These are phyloP conservation scores for Hylyphantes graminicola DNA, from an alignment of 1,140 invertebrate genomes.

Conservation along the genomic window DNA sequence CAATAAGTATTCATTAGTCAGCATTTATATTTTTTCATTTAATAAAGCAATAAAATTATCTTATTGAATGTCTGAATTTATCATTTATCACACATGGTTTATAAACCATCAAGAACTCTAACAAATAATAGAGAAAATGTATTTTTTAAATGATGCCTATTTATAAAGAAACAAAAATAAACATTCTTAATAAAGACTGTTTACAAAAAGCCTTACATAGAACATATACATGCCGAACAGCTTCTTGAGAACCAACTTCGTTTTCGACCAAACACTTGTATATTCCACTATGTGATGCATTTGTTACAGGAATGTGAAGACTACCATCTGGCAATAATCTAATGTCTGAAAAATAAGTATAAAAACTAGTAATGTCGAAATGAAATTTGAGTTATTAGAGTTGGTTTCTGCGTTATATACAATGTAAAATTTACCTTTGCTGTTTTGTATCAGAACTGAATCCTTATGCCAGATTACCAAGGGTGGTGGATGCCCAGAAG, in stretches of 20 bases:
- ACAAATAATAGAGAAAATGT: not conserved
- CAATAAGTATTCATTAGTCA: no score
- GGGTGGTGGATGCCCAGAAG: conserved; percentile 63
- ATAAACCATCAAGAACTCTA: not conserved
- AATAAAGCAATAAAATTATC: no score
- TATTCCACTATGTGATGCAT: conserved; percentile 65
- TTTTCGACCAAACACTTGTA: conserved; percentile 69
- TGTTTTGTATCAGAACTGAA: conserved; percentile 55
- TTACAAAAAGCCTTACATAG: conserved; percentile 66
- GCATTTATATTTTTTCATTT: no score
- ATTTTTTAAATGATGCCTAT: not conserved
- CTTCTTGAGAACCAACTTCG: conserved; percentile 66
- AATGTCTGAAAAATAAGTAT: conserved; percentile 11
- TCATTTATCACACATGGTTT: no score
- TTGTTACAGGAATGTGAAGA: conserved; percentile 33
- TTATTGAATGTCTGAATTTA: no score
- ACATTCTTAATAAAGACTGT: not conserved
- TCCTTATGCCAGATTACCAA: conserved; percentile 70
- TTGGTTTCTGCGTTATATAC: not conserved
- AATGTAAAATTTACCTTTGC: conserved; percentile 5
- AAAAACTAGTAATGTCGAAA: not conserved
- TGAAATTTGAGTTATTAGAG: not conserved
- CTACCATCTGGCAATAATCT: conserved; percentile 38
- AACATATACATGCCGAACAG: conserved; percentile 65
- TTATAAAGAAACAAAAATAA: not conserved